A percentile compares a stretch with the other conserved stretches of the same genome.
Conservation (phyloP, 2,113 vertebrate genomes). For the Hippocampus comes region DNA sequence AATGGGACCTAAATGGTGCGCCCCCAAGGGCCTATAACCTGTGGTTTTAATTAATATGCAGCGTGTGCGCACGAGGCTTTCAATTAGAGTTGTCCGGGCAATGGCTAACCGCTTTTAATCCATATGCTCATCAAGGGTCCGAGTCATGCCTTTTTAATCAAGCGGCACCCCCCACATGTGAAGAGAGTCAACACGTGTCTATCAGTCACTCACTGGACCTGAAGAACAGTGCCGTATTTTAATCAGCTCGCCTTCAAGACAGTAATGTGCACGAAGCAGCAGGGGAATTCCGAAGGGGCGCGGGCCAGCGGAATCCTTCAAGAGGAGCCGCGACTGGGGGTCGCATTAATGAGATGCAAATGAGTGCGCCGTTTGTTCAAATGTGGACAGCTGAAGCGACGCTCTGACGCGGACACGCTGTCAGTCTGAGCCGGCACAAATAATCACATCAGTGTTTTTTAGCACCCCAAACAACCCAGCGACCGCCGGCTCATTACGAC, state of each 20-base stretch:
- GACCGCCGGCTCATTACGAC: slow-evolving; percentile 12
- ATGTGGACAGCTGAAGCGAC: slow-evolving; percentile 57
- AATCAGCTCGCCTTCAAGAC: slow-evolving; percentile 63
- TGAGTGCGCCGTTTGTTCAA: slow-evolving; percentile 57
- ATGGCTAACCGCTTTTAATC: slow-evolving; percentile 73
- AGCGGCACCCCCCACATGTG: slow-evolving; percentile 50
- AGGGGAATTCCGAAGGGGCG: slow-evolving; percentile 27
- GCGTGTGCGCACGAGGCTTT: slow-evolving; percentile 73
- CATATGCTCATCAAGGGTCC: slow-evolving; percentile 72
- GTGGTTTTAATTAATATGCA: slow-evolving; percentile 78
- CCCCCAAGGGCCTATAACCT: slow-evolving; percentile 75
- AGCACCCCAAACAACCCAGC: slow-evolving; percentile 48
- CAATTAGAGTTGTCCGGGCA: slow-evolving; percentile 71
- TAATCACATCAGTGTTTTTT: slow-evolving; percentile 56
- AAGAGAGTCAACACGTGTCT: slow-evolving; percentile 52
- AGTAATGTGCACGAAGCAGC: slow-evolving; percentile 41
- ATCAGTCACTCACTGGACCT: slow-evolving; percentile 61
- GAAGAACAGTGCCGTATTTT: slow-evolving; percentile 46
- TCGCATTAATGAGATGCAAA: slow-evolving; percentile 67
- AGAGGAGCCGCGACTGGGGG: slow-evolving; percentile 38
- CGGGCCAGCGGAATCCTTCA: slow-evolving; percentile 35
- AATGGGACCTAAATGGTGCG: slow-evolving; percentile 74
- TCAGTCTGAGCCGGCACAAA: slow-evolving; percentile 57
- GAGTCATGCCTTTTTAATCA: slow-evolving; percentile 74
- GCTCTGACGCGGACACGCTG: slow-evolving; percentile 49